Evolutionary conservation across 2,888 invertebrate species (phyloP).

Genomic region (Abrostola tripartita): DNA sequence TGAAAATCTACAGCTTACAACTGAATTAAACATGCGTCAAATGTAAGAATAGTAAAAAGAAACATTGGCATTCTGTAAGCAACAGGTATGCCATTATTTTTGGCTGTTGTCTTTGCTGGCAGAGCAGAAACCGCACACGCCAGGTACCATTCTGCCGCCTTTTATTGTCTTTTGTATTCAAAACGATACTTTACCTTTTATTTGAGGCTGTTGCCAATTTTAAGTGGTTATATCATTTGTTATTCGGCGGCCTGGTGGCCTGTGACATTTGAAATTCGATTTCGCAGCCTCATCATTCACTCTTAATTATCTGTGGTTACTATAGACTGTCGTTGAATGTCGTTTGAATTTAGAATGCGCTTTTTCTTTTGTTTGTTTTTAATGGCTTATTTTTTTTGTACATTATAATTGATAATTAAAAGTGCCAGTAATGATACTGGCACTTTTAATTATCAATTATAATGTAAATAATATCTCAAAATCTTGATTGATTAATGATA

Average conservation of each 20-base stretch:
- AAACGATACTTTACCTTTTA: slow-evolving; percentile 31
- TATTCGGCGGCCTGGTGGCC: slow-evolving; percentile 11
- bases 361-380: neutral
- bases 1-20: slow-evolving; percentile 8
- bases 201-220: slow-evolving; percentile 29
- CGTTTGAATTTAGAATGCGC: slow-evolving; percentile 8
- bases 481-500: no score
- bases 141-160: slow-evolving; percentile 19
- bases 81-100: slow-evolving; percentile 60
- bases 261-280: slow-evolving; percentile 11
- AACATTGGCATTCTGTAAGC: slow-evolving; percentile 47
- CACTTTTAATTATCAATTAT: no score
- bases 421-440: no score
- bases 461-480: no score
- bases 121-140: slow-evolving; percentile 32
- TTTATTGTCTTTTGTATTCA: slow-evolving; percentile 47
- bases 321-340: slow-evolving; percentile 4
- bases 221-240: slow-evolving; percentile 27
- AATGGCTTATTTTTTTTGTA: neutral
- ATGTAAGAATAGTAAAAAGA: slow-evolving; percentile 29
- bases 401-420: no score
- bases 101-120: slow-evolving; percentile 44
- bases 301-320: slow-evolving; percentile 26
- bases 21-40: slow-evolving; percentile 29
- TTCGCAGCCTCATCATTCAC: slow-evolving; percentile 25